These are phyloP conservation scores for Nomada goodeniana DNA, from an alignment of 2,888 invertebrate genomes.

Conservation along the genomic window DNA sequence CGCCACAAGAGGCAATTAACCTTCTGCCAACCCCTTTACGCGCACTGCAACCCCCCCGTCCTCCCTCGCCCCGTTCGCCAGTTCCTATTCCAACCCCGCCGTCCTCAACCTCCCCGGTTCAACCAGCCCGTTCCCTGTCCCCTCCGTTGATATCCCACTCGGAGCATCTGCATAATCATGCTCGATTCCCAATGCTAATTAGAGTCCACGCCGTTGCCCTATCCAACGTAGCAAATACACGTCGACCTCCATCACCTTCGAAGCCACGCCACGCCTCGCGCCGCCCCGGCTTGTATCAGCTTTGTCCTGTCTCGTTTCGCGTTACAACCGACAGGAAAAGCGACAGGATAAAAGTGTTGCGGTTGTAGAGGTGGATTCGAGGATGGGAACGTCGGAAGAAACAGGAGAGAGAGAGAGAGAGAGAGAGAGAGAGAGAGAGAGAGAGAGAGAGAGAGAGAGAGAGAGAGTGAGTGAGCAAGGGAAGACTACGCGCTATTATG, in stretches of 20 bases:
- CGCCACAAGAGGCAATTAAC: conserved; percentile 83
- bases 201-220: conserved; percentile 72
- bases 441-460: neutral
- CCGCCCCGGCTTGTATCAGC: conserved; percentile 57
- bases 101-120: conserved; percentile 33
- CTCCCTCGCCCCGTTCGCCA: conserved; percentile 34
- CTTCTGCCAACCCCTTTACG: conserved; percentile 78
- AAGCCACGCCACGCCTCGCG: conserved; percentile 65
- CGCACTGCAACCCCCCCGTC: conserved; percentile 52
- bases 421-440: neutral
- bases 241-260: conserved; percentile 78
- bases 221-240: conserved; percentile 78
- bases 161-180: conserved; percentile 82
- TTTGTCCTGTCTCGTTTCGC: conserved; percentile 43
- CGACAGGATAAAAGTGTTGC: neutral
- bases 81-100: conserved; percentile 40
- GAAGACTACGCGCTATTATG: conserved; percentile 44
- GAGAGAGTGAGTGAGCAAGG: neutral
- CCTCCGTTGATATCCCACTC: conserved; percentile 77
- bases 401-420: neutral
- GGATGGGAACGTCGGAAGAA: conserved; percentile 34
- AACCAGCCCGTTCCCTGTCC: conserved; percentile 51
- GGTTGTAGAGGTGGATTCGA: neutral
- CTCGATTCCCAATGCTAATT: conserved; percentile 83
- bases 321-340: conserved; percentile 28